Base-by-base conservation (phyloP, 2,113 vertebrate species). In the Thryonomys swinderianus region DNA sequence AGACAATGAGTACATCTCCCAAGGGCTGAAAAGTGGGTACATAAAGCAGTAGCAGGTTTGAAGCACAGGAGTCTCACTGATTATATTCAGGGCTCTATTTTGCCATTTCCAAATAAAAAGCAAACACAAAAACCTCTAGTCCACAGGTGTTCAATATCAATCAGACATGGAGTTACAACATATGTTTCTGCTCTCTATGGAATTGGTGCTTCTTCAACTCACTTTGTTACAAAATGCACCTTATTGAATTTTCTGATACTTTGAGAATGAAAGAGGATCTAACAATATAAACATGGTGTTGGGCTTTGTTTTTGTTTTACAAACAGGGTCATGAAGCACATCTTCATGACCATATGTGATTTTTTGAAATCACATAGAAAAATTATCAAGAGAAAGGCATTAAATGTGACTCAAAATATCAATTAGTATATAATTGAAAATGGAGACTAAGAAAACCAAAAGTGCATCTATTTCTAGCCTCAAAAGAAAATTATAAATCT, bases 31-130 rank as follows among this genome's bases (percentile, higher is more conserved):
- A 78, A 1, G 25, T n/a, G 4, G 45, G 18, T 27, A 14, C 9
- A 7, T 20, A 81, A 82, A 90, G 61, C 37, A 87, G 13, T 34
- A 93, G 17, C 3, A 32, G 5, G 0, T 7, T 73, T 83, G 88
- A 91, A 84, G 76, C 7, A 67, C 90, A 94, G 53, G 0, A 93
- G 17, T 25, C 17, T 95, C 73, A 18, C 0, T 59, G 32, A 48
- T 82, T 55, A 82, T 48, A 32, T 0, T n/a, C 16, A 37, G 1
- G 5, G 20, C 59, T 82, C 27, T 76, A 86, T 79, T 90, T 12
- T 76, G 80, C 55, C 18, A 93, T 95, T 97, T 85, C 88, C 82
- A 95, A 93, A 67, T 81, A 80, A 94, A 94, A 94, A 92, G 59
- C 73, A 91, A 76, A 92, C 10, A 73, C n/a, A 73, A 61, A 78